A percentile compares a stretch with the other conserved stretches of the same genome.
phyloP scores from a whole-genome alignment of 2,113 vertebrate species.

The Callocephalon fimbriatum region DNA sequence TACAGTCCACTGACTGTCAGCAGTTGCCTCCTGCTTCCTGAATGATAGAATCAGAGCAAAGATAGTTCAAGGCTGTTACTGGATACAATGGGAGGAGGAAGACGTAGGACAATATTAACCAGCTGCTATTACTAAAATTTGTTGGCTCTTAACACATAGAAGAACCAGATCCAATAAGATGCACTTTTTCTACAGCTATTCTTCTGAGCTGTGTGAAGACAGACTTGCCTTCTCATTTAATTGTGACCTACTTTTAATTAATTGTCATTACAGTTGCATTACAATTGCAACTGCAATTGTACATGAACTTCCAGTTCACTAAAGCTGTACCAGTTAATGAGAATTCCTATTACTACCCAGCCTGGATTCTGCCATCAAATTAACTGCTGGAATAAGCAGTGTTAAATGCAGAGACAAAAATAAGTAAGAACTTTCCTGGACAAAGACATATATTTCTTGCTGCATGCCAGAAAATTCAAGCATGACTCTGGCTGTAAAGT shows the following conservation, averaged over 20 bases:
- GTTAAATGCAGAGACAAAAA: not conserved
- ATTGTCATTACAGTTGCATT: not conserved
- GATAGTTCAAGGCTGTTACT: conserved; percentile 28
- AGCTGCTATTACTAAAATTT: conserved; percentile 6
- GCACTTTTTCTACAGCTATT: not conserved
- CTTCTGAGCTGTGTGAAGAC: not conserved
- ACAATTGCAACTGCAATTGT: not conserved
- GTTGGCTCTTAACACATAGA: not conserved
- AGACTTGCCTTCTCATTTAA: not conserved
- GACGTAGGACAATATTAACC: conserved; percentile 11
- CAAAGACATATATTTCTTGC: not conserved
- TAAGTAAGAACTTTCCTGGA: not conserved
- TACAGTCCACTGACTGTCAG: not conserved
- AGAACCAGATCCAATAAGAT: not conserved
- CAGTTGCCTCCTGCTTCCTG: conserved; percentile 53
- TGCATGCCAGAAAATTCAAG: not conserved
- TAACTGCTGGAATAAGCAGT: not conserved
- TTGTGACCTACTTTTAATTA: not conserved
- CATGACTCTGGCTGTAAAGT: not conserved
- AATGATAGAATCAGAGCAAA: conserved; percentile 12
- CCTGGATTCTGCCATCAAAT: not conserved
- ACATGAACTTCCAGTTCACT: not conserved
- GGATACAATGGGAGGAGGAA: conserved; percentile 34
- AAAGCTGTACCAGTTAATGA: not conserved
- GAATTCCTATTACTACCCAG: not conserved